A percentile compares a stretch with the other conserved stretches of the same genome.
These are phyloP conservation scores for Gallinago nigripennis DNA, from an alignment of 2,797 vertebrate genomes.

Conservation along the genomic window DNA sequence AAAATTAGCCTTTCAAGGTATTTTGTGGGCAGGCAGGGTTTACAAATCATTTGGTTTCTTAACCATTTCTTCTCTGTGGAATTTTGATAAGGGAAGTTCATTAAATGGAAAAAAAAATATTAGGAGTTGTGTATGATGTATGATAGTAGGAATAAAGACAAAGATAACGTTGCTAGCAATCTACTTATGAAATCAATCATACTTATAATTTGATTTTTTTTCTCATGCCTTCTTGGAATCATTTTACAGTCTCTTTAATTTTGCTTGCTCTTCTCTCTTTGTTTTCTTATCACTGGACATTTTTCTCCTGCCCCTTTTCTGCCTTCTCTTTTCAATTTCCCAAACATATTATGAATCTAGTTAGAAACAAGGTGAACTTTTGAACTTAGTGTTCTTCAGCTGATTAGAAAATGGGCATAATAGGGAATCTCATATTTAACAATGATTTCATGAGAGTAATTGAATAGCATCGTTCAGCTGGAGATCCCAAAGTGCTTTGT, in stretches of 20 bases:
- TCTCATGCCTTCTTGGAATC: neutral
- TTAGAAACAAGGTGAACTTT: constrained; percentile 26
- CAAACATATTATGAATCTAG: constrained; percentile 20
- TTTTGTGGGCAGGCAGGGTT: neutral
- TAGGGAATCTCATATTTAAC: constrained; percentile 17
- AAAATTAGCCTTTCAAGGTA: constrained; percentile 21
- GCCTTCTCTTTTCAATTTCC: constrained; percentile 22
- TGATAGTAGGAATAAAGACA: neutral
- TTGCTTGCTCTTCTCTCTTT: neutral
- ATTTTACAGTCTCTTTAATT: constrained; percentile 23
- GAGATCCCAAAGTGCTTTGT: neutral
- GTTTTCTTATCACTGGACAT: neutral
- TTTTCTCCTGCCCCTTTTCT: constrained; percentile 3
- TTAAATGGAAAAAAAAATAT: neutral
- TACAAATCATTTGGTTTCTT: neutral
- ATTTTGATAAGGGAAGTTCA: constrained; percentile 9
- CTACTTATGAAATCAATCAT: neutral
- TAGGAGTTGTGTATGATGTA: neutral
- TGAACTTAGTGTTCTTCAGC: constrained; percentile 19
- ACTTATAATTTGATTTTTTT: constrained; percentile 10
- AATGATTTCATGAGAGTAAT: neutral
- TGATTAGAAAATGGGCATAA: constrained; percentile 27
- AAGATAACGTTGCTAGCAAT: neutral
- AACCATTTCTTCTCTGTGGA: neutral
- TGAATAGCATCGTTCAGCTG: constrained; percentile 33